Evolutionary conservation across 2,888 invertebrate species (phyloP).

Genomic region (Pachymerium ferrugineum): DNA sequence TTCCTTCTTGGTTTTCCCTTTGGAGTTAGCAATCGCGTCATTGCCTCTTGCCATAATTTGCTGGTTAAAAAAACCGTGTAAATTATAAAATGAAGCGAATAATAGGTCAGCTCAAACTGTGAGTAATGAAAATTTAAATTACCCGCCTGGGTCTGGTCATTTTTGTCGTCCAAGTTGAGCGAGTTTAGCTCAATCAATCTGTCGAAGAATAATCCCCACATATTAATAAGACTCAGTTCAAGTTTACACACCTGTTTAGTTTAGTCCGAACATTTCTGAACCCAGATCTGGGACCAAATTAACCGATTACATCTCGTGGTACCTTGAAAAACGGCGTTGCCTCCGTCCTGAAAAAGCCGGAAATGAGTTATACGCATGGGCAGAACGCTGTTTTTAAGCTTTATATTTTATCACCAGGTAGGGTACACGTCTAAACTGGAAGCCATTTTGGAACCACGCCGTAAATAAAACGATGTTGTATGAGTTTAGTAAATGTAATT

Average conservation of each 20-base stretch:
- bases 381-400: no score
- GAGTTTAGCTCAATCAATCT: background rate
- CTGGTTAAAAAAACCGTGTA: background rate
- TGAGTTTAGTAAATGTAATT: no score
- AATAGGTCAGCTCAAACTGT: background rate
- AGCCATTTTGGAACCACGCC: no score
- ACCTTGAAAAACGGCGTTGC: background rate
- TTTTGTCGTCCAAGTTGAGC: no score
- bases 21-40: background rate
- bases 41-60: background rate
- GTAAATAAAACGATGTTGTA: no score
- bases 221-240: background rate
- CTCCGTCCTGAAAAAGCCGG: no score
- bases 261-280: background rate
- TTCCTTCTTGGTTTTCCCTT: background rate
- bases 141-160: constrained; percentile 4
- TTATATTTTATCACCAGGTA: no score
- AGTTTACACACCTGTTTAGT: background rate
- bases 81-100: no score
- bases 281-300: background rate
- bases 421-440: no score
- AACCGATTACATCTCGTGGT: background rate
- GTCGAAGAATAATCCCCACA: background rate
- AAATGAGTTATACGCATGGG: no score
- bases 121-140: background rate